Evolutionary conservation across 2,888 invertebrate genomes (phyloP), one percentile per base, ranked within the genome.

Genomic region (Polia nebulosa): DNA sequence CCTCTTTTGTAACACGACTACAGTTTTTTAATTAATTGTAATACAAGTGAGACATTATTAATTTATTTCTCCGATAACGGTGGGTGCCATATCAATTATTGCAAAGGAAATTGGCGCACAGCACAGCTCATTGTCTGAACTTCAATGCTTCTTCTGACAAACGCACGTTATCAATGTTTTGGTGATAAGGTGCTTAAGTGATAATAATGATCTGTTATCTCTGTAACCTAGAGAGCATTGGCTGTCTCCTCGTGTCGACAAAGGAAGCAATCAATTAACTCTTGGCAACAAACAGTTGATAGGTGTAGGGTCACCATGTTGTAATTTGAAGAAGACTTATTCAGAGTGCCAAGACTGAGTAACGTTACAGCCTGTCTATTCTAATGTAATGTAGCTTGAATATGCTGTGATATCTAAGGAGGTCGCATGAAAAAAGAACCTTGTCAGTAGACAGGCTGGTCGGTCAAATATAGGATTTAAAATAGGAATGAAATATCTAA

Each of bases 161-260:
- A 25, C 17, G 39, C 7, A 20, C 13, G 32, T 60, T 64, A 64
- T 80, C 41, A 45, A 44, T 69, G 57, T 76, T 63, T 56, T 53
- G 64, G 25, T 51, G 72, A 70, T 67, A 76, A 68, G 41, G 45
- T 52, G 29, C 15, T 39, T 17, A 61, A 53, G 41, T 68, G 80
- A 74, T 81, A 73, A 63, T 57, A 49, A 27, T 34, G 63, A 74
- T 74, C 63, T 68, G 58, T 64, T 77, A 71, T 71, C 77, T 58
- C 51, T 11, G 51, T 69, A 49, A 64, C 60, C 63, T 49, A 44
- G 29, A 79, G 62, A 53, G 41, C 55, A 59, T 62, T 27, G 32
- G 34, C 51, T 58, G 67, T 60, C 51, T 36, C 56, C 32, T 32
- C 34, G 34, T 57, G 39, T 32, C 25, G 67, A 74, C 75, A 64